Evolutionary conservation across 1,140 invertebrate species (phyloP).

Genomic region (Atta texana): DNA sequence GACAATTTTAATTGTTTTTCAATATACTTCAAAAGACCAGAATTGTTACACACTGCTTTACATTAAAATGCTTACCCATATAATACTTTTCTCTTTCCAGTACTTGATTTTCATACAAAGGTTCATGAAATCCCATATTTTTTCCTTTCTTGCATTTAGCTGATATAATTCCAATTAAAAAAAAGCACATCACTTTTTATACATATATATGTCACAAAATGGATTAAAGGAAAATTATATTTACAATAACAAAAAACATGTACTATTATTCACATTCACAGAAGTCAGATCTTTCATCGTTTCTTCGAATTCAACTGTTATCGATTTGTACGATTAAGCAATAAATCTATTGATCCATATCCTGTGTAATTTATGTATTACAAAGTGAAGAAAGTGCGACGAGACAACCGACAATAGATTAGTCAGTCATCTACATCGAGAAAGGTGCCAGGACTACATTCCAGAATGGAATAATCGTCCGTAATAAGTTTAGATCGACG

Average conservation of each 20-base stretch:
- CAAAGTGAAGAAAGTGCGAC: conserved; percentile 42
- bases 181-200: background rate
- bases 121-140: background rate
- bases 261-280: background rate
- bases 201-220: background rate
- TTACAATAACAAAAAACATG: conserved; percentile 4
- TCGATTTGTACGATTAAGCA: background rate
- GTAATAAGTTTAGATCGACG: conserved; percentile 42
- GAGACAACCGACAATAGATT: conserved; percentile 21
- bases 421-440: conserved; percentile 7
- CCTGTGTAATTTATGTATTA: conserved; percentile 33
- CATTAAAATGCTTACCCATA: background rate
- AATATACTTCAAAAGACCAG: background rate
- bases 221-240: conserved; percentile 23
- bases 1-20: too few relatives aligned
- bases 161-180: background rate
- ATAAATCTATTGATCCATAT: conserved; percentile 34
- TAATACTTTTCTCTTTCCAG: background rate
- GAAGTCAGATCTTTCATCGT: conserved; percentile 10
- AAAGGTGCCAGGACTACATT: conserved; percentile 42
- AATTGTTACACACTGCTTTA: background rate
- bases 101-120: background rate
- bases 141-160: background rate
- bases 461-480: conserved; percentile 31
- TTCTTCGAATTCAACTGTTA: conserved; percentile 8